Evolutionary conservation across 2,888 invertebrate species (phyloP), one percentile per base, ranked within the genome.

Genomic region (Caenorhabditis sp.): DNA sequence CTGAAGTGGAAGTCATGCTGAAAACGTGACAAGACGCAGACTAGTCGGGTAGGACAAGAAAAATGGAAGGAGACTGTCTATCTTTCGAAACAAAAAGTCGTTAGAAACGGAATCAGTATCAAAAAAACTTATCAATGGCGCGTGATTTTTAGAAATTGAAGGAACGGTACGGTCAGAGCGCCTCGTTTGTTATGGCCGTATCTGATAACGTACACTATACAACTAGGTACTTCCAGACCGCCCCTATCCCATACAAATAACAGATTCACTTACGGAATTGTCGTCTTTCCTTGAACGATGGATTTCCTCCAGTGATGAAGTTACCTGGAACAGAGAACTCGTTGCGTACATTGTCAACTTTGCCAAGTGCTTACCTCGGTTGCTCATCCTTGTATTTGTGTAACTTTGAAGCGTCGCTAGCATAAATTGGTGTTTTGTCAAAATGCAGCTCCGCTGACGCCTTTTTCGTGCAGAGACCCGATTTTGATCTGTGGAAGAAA

Each of bases 241-340:
- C 9, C 5, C 9, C 32, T 32, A 32, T 32, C n/a, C 15, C 9
- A n/a, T 18, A 18, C n/a, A 47, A 18, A 18, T n/a, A 24, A 51
- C 9, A n/a, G 40, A 9, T 40, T 71, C 58, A 86, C 88, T 89
- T 87, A 92, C 92, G 90, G 77, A 90, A 90, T 53, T 88, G 89
- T 58, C 91, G 87, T 65, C 92, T 88, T 81, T 92, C 91, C 80
- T 91, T 92, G 85, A 92, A 92, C 8, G 90, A 85, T 47, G 90
- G 90, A 50, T 83, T 78, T 55, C 86, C 81, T 60, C 90, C 89
- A 64, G 88, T 72, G 35, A 67, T 60, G 35, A 56, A 61, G 2
- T 74, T 70, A n/a, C 74, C 69, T 51, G 58, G n/a, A 64, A 47
- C 13, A 44, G 28, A 28, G n/a, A n/a, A n/a, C 18, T 13, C 13